Percentiles rank a stretch among this genome's conserved stretches.
Evolutionary conservation across 2,888 invertebrate species (phyloP).

Genomic region (Drosophila atripex): DNA sequence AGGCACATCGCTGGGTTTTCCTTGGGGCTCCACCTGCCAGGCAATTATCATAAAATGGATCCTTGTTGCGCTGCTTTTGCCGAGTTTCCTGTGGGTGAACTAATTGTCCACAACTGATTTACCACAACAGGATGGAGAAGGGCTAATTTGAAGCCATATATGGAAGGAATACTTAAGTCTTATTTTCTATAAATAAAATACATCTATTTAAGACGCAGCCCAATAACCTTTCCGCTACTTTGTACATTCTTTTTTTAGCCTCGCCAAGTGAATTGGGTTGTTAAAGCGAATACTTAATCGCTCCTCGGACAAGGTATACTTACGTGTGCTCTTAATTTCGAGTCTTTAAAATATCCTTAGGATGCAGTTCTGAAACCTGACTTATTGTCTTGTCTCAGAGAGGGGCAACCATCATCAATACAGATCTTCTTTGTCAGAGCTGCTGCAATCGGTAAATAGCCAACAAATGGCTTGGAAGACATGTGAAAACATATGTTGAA

Average conservation of each 20-base stretch:
- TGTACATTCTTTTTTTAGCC: neutral
- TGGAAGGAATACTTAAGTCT: neutral
- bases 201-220: neutral
- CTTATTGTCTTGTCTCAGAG: neutral
- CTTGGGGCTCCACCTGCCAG: slow-evolving; percentile 3
- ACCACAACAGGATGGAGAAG: neutral
- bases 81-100: slow-evolving; percentile 28
- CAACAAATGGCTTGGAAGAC: slow-evolving; percentile 56
- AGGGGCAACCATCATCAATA: slow-evolving; percentile 49
- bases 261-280: neutral
- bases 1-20: neutral
- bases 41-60: slow-evolving; percentile 19
- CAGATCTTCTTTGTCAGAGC: slow-evolving; percentile 58
- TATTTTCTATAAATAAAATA: neutral
- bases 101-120: slow-evolving; percentile 13
- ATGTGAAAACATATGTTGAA: slow-evolving; percentile 45
- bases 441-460: slow-evolving; percentile 40
- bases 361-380: neutral
- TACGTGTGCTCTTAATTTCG: neutral
- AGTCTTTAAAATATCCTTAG: neutral
- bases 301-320: neutral
- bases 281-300: neutral
- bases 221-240: neutral
- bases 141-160: neutral
- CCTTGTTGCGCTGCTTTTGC: slow-evolving; percentile 22